phyloP scores from a whole-genome alignment of 2,113 vertebrate species.

The Bolborhynchus lineola region DNA sequence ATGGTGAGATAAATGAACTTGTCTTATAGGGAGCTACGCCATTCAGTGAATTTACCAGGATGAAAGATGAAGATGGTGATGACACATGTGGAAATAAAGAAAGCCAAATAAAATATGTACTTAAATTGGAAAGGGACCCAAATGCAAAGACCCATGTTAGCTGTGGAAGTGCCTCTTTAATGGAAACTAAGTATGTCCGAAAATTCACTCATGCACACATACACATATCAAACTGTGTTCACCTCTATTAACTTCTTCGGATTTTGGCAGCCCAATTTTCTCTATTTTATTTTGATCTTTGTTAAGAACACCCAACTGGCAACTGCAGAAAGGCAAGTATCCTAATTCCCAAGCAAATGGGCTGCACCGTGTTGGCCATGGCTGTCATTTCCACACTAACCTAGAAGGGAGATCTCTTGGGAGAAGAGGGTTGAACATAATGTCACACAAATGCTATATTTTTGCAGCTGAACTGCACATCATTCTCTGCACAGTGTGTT shows the following conservation, averaged over 20 bases:
- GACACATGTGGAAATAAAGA: background rate
- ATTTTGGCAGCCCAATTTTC: background rate
- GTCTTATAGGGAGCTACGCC: background rate
- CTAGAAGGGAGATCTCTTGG: background rate
- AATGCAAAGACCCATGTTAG: background rate
- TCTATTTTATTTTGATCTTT: background rate
- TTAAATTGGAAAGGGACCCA: background rate
- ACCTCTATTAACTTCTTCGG: background rate
- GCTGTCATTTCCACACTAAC: background rate
- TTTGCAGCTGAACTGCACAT: slow-evolving; percentile 48
- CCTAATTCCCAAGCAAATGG: background rate
- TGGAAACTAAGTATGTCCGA: background rate
- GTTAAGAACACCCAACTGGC: background rate
- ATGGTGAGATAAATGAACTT: background rate
- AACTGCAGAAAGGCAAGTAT: background rate
- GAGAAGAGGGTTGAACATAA: background rate
- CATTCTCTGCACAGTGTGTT: slow-evolving; percentile 3
- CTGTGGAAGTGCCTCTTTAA: background rate
- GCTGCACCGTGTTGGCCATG: accelerated
- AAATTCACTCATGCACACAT: background rate
- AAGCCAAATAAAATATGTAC: background rate
- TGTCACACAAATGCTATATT: slow-evolving; percentile 3
- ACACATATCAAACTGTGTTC: background rate
- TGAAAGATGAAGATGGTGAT: background rate
- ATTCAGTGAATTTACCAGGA: background rate